Conservation (phyloP, 2,797 vertebrate species). For the Leucoraja ocellata region DNA sequence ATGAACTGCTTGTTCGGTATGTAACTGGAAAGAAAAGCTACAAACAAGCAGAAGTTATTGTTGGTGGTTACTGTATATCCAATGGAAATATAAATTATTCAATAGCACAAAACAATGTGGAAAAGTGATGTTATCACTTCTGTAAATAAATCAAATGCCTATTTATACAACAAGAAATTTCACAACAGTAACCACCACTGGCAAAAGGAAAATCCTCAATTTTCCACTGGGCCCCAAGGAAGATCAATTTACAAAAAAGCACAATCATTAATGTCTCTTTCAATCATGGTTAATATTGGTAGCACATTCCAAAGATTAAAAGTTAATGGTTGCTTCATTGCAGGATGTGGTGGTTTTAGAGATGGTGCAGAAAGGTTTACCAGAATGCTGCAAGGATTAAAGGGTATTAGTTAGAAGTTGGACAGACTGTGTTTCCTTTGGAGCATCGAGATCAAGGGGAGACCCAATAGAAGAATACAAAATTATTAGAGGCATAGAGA, state of each 20-base stretch:
- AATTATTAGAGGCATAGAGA: too few relatives aligned
- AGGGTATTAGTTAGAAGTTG: too few relatives aligned
- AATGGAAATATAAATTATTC: neutral
- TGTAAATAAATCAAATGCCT: slow-evolving; percentile 6
- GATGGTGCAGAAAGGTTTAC: too few relatives aligned
- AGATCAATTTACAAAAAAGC: neutral
- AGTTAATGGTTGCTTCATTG: neutral
- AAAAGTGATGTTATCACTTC: neutral
- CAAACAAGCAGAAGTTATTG: neutral
- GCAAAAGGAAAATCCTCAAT: neutral
- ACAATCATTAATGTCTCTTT: neutral
- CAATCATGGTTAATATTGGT: neutral
- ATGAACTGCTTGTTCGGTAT: neutral
- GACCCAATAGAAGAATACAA: too few relatives aligned
- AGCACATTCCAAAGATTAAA: neutral
- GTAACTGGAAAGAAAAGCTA: neutral
- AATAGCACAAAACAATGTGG: neutral
- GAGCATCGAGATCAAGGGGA: too few relatives aligned
- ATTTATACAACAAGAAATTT: slow-evolving; percentile 14
- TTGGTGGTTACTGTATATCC: neutral
- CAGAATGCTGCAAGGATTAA: too few relatives aligned
- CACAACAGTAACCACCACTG: neutral
- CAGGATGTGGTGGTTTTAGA: too few relatives aligned
- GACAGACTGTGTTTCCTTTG: too few relatives aligned
- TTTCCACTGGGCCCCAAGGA: neutral